Evolutionary conservation across 1,140 invertebrate genomes (phyloP).

Genomic region (Drosophila sturtevanti): DNA sequence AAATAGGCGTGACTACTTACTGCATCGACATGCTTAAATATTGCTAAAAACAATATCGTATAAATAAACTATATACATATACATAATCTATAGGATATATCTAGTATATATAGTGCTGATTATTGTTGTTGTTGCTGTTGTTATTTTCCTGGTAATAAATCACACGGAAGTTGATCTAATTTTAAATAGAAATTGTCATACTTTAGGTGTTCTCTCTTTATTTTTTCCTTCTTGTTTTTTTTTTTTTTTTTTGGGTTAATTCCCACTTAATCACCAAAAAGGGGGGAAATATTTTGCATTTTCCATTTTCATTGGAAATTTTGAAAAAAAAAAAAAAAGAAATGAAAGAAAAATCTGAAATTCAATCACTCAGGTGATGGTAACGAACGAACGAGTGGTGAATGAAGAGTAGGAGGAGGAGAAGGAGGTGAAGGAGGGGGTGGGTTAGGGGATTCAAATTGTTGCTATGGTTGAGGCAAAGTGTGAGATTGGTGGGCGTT

Average conservation of each 20-base stretch:
- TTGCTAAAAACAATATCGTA: constrained; percentile 23
- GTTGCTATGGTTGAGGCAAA: neutral
- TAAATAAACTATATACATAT: constrained; percentile 2
- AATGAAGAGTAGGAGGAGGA: too few species aligned
- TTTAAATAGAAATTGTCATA: constrained; percentile 38
- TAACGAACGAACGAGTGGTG: neutral
- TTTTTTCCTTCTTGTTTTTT: neutral
- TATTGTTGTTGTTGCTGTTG: neutral
- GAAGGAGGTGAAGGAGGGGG: too few species aligned
- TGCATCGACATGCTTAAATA: constrained; percentile 13
- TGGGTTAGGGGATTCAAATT: too few species aligned
- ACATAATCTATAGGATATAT: constrained; percentile 20
- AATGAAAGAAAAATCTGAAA: neutral
- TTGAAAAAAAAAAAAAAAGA: neutral
- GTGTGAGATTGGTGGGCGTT: constrained; percentile 17
- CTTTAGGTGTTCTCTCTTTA: too few species aligned
- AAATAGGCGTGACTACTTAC: constrained; percentile 13
- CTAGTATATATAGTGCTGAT: constrained; percentile 27
- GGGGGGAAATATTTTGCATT: neutral
- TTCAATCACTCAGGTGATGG: neutral
- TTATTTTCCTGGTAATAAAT: neutral
- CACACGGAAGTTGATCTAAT: constrained; percentile 30
- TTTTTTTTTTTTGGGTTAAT: neutral
- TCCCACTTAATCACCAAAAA: neutral
- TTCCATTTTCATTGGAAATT: constrained; percentile 2